phyloP scores from a whole-genome alignment of 2,888 invertebrate species.

The Cosmia trapezina region DNA sequence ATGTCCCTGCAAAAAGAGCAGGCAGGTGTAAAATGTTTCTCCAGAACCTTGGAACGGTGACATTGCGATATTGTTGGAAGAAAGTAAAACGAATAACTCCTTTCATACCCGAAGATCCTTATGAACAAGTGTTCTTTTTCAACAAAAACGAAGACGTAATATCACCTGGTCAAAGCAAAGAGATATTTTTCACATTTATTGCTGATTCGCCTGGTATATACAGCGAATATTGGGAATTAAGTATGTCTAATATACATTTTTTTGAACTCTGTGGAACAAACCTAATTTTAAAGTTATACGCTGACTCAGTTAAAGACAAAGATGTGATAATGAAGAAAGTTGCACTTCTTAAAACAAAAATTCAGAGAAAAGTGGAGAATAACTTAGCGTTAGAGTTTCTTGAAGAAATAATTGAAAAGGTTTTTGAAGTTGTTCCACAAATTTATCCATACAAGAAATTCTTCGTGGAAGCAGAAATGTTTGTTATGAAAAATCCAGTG shows the following conservation, averaged over 20 bases:
- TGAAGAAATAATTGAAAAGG: constrained; percentile 71
- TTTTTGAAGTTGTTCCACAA: constrained; percentile 73
- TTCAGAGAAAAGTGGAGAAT: constrained; percentile 72
- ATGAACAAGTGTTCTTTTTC: constrained; percentile 88
- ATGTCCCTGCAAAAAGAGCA: constrained; percentile 76
- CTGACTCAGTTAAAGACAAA: constrained; percentile 78
- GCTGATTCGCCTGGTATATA: constrained; percentile 80
- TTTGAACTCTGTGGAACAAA: constrained; percentile 76
- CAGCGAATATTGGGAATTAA: constrained; percentile 87
- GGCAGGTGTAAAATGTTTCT: constrained; percentile 82
- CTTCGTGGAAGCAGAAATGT: constrained; percentile 83
- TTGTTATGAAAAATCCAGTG: constrained; percentile 84
- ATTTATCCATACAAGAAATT: constrained; percentile 81
- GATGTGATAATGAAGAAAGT: constrained; percentile 68
- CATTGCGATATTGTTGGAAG: constrained; percentile 88
- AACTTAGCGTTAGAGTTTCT: constrained; percentile 73
- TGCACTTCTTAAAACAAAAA: constrained; percentile 71
- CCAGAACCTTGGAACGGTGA: constrained; percentile 88
- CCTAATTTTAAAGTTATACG: constrained; percentile 78
- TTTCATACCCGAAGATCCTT: constrained; percentile 76
- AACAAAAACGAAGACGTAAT: constrained; percentile 90
- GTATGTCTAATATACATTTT: constrained; percentile 83
- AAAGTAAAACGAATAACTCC: constrained; percentile 77
- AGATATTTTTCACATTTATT: constrained; percentile 87
- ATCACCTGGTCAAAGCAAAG: constrained; percentile 85